Evolutionary conservation across 2,888 invertebrate genomes (phyloP).

Genomic region (Ommatoiulus sabulosus): DNA sequence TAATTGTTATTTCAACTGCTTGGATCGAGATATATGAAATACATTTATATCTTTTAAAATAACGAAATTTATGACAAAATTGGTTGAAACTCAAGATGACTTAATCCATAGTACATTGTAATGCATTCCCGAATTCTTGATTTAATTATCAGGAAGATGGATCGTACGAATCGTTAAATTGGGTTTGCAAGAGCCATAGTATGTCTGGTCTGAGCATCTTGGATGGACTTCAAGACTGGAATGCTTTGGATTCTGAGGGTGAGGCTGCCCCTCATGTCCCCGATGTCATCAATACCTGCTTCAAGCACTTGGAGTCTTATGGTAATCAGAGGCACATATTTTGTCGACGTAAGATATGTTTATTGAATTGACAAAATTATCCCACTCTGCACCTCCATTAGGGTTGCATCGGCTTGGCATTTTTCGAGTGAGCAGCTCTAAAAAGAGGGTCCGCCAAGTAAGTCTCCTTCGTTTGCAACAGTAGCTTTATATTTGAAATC

Average conservation of each 20-base stretch:
- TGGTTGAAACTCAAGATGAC: no score
- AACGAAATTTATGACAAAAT: no score
- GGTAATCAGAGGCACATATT: slow-evolving; percentile 69
- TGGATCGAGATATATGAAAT: no score
- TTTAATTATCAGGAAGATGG: slow-evolving; percentile 50
- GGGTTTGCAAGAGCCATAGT: slow-evolving; percentile 62
- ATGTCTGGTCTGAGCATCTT: slow-evolving; percentile 70
- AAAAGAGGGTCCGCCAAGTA: slow-evolving; percentile 91
- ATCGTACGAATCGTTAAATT: slow-evolving; percentile 61
- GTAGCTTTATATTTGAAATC: not conserved
- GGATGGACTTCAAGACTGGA: slow-evolving; percentile 62
- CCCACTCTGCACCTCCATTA: no score
- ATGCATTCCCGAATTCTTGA: no score
- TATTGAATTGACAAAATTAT: no score
- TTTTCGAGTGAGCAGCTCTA: slow-evolving; percentile 91
- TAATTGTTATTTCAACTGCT: no score
- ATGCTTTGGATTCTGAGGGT: slow-evolving; percentile 36
- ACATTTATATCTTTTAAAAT: no score
- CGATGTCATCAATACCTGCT: slow-evolving; percentile 81
- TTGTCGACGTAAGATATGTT: not conserved
- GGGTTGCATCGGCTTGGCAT: slow-evolving; percentile 85
- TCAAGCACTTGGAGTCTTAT: slow-evolving; percentile 82
- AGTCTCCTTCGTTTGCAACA: slow-evolving; percentile 59
- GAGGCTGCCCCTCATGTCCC: slow-evolving; percentile 74
- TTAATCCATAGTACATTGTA: no score